Conservation (phyloP, 2,888 invertebrate genomes). For the Dascillus cervinus region DNA sequence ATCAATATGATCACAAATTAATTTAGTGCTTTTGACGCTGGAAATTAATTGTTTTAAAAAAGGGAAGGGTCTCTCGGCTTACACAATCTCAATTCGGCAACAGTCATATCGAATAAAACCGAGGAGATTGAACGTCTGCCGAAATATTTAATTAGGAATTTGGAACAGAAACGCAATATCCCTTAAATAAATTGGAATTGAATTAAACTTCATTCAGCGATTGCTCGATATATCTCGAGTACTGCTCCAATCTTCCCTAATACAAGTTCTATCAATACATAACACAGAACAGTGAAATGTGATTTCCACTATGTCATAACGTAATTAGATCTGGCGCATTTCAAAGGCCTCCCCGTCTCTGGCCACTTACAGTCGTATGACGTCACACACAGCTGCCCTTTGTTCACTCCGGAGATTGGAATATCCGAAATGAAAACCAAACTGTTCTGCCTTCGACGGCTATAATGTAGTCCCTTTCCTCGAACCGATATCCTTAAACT, state of each 20-base stretch:
- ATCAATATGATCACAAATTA: no score
- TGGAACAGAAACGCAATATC: no score
- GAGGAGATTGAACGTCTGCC: no score
- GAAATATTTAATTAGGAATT: no score
- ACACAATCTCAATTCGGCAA: no score
- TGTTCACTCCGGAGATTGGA: slow-evolving; percentile 32
- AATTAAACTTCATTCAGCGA: slow-evolving; percentile 10
- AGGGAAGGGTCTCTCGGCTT: no score
- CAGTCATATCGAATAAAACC: no score
- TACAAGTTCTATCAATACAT: slow-evolving; percentile 14
- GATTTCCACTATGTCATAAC: slow-evolving; percentile 27
- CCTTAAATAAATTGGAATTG: slow-evolving; percentile 7
- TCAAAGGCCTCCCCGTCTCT: slow-evolving; percentile 25
- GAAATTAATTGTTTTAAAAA: no score
- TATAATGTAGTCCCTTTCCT: no score
- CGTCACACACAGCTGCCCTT: slow-evolving; percentile 28
- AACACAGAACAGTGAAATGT: slow-evolving; percentile 19
- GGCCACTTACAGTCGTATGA: slow-evolving; percentile 28
- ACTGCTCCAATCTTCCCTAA: slow-evolving; percentile 9
- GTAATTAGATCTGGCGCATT: slow-evolving; percentile 27
- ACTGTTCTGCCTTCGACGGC: slow-evolving; percentile 14
- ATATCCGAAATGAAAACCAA: slow-evolving; percentile 20
- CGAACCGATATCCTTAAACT: no score
- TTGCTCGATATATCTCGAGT: slow-evolving; percentile 7
- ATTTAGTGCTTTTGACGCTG: no score